Percentiles rank a stretch among this genome's conserved stretches.
These are phyloP conservation scores for Cyanoramphus novaezelandiae DNA, from an alignment of 2,113 vertebrate species.

Conservation along the genomic window DNA sequence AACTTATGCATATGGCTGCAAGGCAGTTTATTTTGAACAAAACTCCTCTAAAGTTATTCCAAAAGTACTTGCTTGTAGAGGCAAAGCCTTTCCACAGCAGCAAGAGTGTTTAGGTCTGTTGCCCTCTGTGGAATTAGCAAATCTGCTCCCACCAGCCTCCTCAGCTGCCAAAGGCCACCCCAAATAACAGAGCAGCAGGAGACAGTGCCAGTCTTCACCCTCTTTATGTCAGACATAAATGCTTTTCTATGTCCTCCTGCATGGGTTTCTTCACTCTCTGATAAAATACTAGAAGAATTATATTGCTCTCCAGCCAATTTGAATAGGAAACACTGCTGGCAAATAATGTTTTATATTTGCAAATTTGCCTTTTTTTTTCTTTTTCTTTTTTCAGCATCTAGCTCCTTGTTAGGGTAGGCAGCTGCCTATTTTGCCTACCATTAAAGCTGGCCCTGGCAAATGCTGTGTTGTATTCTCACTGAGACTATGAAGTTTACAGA, in stretches of 20 bases:
- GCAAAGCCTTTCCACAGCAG: not conserved
- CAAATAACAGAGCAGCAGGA: not conserved
- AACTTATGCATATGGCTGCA: conserved; percentile 16
- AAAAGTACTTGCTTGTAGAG: conserved; percentile 33
- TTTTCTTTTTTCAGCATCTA: not conserved
- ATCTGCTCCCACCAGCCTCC: not conserved
- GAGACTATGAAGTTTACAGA: conserved; percentile 16
- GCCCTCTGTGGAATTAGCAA: not conserved
- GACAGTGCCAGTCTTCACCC: not conserved
- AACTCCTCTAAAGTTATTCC: conserved; percentile 35
- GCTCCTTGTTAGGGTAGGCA: not conserved
- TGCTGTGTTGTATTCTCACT: not conserved
- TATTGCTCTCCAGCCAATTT: not conserved
- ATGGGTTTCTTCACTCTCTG: not conserved
- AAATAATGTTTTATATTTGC: not conserved
- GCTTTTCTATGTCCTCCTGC: not conserved
- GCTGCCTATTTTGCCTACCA: not conserved
- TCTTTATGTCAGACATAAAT: not conserved
- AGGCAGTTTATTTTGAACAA: conserved; percentile 49
- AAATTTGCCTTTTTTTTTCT: not conserved
- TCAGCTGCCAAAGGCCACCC: not conserved
- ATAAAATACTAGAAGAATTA: not conserved
- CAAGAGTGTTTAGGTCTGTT: not conserved
- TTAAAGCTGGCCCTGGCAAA: conserved; percentile 10
- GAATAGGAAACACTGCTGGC: not conserved